These are phyloP conservation scores for Amphimallon solstitiale DNA, from an alignment of 2,888 invertebrate genomes.

Conservation along the genomic window DNA sequence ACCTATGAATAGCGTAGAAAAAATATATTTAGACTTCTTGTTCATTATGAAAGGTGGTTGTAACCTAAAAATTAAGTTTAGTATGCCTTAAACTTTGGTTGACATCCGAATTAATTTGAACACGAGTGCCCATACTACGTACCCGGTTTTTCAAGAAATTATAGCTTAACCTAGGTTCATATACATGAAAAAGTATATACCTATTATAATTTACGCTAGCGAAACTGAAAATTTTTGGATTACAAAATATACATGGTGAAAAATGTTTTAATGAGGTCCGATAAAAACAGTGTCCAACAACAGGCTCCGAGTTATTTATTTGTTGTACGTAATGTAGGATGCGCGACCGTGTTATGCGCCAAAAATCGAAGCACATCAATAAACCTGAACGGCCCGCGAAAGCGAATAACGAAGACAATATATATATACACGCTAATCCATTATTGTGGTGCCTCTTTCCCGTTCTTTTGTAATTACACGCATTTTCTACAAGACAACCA, in stretches of 20 bases:
- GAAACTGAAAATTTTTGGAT: not conserved
- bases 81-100: too few relatives aligned
- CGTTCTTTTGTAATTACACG: slow-evolving; percentile 19
- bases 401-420: slow-evolving; percentile 23
- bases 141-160: too few relatives aligned
- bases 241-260: not conserved
- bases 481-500: slow-evolving; percentile 56
- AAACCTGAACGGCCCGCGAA: slow-evolving; percentile 2
- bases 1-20: too few relatives aligned
- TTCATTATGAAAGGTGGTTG: too few relatives aligned
- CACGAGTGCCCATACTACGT: too few relatives aligned
- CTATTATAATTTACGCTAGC: too few relatives aligned
- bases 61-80: too few relatives aligned
- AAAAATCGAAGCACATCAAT: slow-evolving; percentile 34
- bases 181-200: too few relatives aligned
- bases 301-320: slow-evolving; percentile 22
- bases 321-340: slow-evolving; percentile 27
- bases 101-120: too few relatives aligned
- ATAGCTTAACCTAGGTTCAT: too few relatives aligned
- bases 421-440: slow-evolving; percentile 21
- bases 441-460: slow-evolving; percentile 16
- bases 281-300: slow-evolving; percentile 12
- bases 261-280: not conserved
- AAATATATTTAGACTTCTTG: too few relatives aligned
- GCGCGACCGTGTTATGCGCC: slow-evolving; percentile 31